Percentiles rank a stretch among this genome's conserved stretches.
Conservation (phyloP, 2,113 vertebrate species). For the Rostratula benghalensis region DNA sequence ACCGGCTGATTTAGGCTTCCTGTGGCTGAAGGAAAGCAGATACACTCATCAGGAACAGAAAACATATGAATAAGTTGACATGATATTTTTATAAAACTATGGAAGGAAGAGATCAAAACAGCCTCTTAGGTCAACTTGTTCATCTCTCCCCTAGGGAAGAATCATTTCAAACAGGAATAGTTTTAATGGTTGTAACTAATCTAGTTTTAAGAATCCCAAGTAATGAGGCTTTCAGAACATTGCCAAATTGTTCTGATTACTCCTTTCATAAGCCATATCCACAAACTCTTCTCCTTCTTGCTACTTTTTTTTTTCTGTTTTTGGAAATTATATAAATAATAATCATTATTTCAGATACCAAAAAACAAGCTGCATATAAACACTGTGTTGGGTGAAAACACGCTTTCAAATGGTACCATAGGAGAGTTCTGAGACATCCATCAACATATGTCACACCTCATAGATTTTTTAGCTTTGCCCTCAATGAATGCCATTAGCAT, state of each 20-base stretch:
- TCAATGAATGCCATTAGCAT: background rate
- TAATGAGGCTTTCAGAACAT: background rate
- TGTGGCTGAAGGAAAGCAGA: constrained; percentile 25
- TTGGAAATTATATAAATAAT: background rate
- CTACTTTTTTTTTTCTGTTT: background rate
- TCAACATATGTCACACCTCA: constrained; percentile 33
- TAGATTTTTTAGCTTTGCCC: constrained; percentile 1
- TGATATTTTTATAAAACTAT: background rate
- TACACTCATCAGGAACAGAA: background rate
- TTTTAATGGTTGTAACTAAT: background rate
- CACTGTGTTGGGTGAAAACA: background rate
- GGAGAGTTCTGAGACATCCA: background rate
- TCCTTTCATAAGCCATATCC: background rate
- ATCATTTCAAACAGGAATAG: background rate
- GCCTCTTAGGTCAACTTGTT: background rate
- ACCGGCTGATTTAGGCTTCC: constrained; percentile 18
- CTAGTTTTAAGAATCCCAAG: background rate
- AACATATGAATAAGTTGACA: background rate
- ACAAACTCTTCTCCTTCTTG: background rate
- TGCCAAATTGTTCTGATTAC: background rate
- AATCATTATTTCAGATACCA: background rate
- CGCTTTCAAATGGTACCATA: background rate
- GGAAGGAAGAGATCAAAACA: background rate
- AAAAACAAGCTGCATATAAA: background rate
- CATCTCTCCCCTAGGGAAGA: background rate